Conservation (phyloP, 2,888 invertebrate genomes). For the Tipula lateralis region DNA sequence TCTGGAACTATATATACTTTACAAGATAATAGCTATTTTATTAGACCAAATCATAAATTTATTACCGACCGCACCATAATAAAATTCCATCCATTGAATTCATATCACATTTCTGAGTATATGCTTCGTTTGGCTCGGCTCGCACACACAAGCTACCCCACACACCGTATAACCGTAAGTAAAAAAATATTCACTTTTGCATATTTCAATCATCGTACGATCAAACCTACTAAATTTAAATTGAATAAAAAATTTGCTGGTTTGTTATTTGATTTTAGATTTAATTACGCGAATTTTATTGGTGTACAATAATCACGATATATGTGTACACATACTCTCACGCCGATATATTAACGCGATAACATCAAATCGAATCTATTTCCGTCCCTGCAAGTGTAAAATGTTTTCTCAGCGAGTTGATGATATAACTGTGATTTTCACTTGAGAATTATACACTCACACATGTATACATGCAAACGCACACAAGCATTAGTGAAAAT, state of each 20-base stretch:
- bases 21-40: not conserved
- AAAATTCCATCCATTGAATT: not conserved
- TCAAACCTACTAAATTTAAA: not conserved
- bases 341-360: not conserved
- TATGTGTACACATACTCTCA: not conserved
- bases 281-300: not conserved
- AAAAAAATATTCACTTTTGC: not conserved
- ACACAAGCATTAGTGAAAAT: not conserved
- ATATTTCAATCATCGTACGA: not conserved
- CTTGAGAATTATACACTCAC: not conserved
- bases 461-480: no score
- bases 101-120: not conserved
- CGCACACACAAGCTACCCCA: not conserved
- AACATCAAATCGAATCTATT: not conserved
- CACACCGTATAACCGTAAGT: not conserved
- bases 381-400: constrained; percentile 9
- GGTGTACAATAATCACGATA: not conserved
- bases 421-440: constrained; percentile 24
- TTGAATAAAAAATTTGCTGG: constrained; percentile 1
- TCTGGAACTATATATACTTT: not conserved
- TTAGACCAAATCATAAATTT: not conserved
- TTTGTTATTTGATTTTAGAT: not conserved
- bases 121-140: not conserved
- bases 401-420: not conserved
- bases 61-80: not conserved